Evolutionary conservation across 2,797 vertebrate genomes (phyloP).

Genomic region (Acanthurus leucopareius): DNA sequence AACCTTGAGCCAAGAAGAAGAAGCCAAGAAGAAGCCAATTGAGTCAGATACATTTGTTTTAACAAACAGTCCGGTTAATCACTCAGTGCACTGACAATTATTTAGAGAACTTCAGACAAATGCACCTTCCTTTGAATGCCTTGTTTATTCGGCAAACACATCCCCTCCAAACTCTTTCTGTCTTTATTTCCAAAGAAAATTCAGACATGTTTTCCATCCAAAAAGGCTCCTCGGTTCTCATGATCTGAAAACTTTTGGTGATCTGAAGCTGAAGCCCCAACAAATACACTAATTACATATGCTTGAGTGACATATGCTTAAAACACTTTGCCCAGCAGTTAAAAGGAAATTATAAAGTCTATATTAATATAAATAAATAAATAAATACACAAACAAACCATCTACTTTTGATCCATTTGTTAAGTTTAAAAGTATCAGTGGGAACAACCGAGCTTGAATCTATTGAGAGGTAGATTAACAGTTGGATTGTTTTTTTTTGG

Average conservation of each 20-base stretch:
- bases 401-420: no score
- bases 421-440: no score
- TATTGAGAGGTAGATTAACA: not conserved
- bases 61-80: slow-evolving; percentile 61
- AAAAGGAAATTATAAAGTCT: not conserved
- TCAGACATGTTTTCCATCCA: not conserved
- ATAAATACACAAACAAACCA: no score
- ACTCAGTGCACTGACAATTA: slow-evolving; percentile 52
- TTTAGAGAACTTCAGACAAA: slow-evolving; percentile 45
- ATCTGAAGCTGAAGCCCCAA: not conserved
- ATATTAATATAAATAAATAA: no score
- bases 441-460: not conserved
- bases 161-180: slow-evolving; percentile 17
- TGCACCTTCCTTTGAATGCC: slow-evolving; percentile 14
- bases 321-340: not conserved
- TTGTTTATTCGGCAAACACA: slow-evolving; percentile 40
- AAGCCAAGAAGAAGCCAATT: slow-evolving; percentile 39
- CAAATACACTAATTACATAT: not conserved
- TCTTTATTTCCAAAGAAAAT: slow-evolving; percentile 10
- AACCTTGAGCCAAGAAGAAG: slow-evolving; percentile 41
- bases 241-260: not conserved
- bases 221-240: not conserved
- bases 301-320: not conserved
- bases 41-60: slow-evolving; percentile 58
- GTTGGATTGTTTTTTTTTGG: not conserved